Evolutionary conservation across 2,888 invertebrate genomes (phyloP).

Genomic region (Chaetoderma sp.): DNA sequence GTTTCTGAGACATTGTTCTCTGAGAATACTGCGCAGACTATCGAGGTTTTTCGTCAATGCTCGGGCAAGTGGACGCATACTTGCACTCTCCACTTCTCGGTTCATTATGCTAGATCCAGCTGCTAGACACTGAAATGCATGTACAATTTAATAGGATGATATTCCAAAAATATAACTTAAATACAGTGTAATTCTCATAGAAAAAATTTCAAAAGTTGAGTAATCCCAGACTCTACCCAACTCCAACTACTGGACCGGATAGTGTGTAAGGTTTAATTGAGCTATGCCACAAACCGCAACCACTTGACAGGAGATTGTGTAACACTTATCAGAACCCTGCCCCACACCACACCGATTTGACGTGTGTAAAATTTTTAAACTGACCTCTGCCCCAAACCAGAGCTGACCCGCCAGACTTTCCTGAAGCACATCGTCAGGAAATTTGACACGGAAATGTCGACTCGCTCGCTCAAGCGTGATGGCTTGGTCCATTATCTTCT

Average conservation of each 20-base stretch:
- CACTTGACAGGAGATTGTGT: no score
- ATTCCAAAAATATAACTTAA: no score
- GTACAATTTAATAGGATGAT: no score
- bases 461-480: constrained; percentile 87
- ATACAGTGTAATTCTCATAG: no score
- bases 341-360: no score
- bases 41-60: constrained; percentile 96
- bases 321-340: no score
- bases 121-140: constrained; percentile 89
- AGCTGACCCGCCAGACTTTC: constrained; percentile 98
- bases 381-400: constrained; percentile 98
- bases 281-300: no score
- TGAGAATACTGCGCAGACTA: constrained; percentile 87
- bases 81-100: constrained; percentile 93
- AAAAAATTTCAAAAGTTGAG: no score
- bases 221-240: no score
- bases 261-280: no score
- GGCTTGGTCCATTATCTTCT: constrained; percentile 94
- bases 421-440: constrained; percentile 98
- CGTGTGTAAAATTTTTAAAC: no score
- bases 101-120: constrained; percentile 99
- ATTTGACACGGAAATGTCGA: constrained; percentile 96
- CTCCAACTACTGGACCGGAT: no score
- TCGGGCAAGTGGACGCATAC: constrained; percentile 96
- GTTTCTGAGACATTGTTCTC: constrained; percentile 74